Evolutionary conservation across 2,888 invertebrate species (phyloP), one percentile per base, ranked within the genome.

Genomic region (Euplexia lucipara): DNA sequence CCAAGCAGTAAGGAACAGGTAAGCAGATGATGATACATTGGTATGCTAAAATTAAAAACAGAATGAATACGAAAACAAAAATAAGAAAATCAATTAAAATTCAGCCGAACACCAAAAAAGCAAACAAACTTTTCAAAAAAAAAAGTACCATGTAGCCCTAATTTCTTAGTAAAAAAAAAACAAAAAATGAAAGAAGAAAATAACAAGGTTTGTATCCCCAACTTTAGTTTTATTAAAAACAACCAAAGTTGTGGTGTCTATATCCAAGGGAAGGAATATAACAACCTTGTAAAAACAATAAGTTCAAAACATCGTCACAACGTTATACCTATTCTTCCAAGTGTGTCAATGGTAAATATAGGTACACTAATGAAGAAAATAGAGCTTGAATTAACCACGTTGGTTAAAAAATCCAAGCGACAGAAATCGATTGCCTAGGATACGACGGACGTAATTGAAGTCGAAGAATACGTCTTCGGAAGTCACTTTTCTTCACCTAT

Each of bases 81-180:
- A 51, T 9, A 8, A 5, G 6, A 20, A 39, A 32, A 12, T 35
- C 10, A 14, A 30, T 32, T 7, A 56, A 47, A 56, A 34, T 12
- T 32, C 1, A n/a, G 34, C 26, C 44, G 6, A 61, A 44, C 26
- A 35, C 59, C 18, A 61, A 30, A 9, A 61, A 44, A 44, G 8
- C 18, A 41, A 58, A 42, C 16, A 7, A 56, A 14, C 14, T 10
- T 20, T 16, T 6, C 12, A 10, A 39, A 58, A 32, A 9, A 14
- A 9, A 14, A 8, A n/a, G 8, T 6, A 52, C n/a, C 3, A 34
- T 8, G 12, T 16, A 22, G 22, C 7, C 30, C 10, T 37, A 18
- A 52, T 18, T 37, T 22, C 26, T 37, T 26, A 39, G 20, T 39
- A 58, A 0, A 2, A 53, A 9, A 39, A 7, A 37, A 39, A 9